Evolutionary conservation across 2,113 vertebrate genomes (phyloP), one percentile per base, ranked within the genome.

Genomic region (Eonycteris spelaea): DNA sequence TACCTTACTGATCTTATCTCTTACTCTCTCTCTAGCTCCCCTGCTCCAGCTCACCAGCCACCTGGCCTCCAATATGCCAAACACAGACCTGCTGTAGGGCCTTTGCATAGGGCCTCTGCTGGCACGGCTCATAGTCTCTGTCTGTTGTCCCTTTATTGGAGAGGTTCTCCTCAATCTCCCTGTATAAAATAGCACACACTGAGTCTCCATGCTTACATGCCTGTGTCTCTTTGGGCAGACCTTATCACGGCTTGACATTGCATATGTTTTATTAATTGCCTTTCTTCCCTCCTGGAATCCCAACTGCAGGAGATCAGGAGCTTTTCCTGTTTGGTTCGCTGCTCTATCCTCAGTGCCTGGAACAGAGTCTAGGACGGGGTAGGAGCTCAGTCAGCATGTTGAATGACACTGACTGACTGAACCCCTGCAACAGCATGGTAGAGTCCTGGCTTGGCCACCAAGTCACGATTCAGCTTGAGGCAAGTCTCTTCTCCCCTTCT

Each of bases 11-110:
- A 48, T 71, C 22, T 57, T 21, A 10, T 13, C 65, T 71, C 45
- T 45, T 43, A 2, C 43, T 28, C 51, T 28, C 30, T 16, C 15
- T 19, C 22, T n/a, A 0, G 9, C 40, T 21, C 38, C 53, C 43
- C 48, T 45, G 7, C 63, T 21, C 48, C 16, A 28, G 33, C 45
- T 28, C 24, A 26, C 68, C 70, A 43, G 83, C 45, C 70, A 24
- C 2, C 61, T 28, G 43, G 53, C 22, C 8, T 2, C 82, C n/a
- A 0, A 9, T 3, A 2, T 0, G 48, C 40, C n/a, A 38, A 8
- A 16, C 16, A 0, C 45, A 15, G 0, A 0, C 35, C 48, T 43
- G 7, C 21, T 53, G 19, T 3, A 18, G 43, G 33, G 11, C 28
- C 45, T 48, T 53, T 22, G 68, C 53, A 15, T 2, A 18, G 43